These are phyloP conservation scores for Zelostemma sp. DNA, from an alignment of 1,140 invertebrate genomes.

Conservation along the genomic window DNA sequence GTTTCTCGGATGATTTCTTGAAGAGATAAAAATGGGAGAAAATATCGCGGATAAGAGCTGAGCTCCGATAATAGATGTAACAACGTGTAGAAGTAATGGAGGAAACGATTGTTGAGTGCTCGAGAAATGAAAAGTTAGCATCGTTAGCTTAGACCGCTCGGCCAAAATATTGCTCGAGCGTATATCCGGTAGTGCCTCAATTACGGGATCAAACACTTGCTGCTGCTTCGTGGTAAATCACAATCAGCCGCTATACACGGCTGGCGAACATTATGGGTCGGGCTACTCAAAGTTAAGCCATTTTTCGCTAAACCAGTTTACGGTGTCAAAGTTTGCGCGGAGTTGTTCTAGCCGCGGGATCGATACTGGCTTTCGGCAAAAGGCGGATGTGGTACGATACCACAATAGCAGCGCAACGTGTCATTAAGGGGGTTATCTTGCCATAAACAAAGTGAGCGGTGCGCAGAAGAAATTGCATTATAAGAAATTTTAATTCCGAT, in stretches of 20 bases:
- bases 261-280: constrained; percentile 43
- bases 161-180: constrained; percentile 23
- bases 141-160: constrained; percentile 18
- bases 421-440: constrained; percentile 29
- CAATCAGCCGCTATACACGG: constrained; percentile 49
- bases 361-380: constrained; percentile 47
- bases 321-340: constrained; percentile 59
- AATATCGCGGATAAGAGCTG: not conserved
- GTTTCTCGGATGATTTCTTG: not conserved
- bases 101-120: constrained; percentile 8
- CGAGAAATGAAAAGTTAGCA: constrained; percentile 15
- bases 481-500: not conserved
- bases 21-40: not conserved
- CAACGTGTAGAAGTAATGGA: constrained; percentile 9
- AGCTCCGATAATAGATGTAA: not conserved
- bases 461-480: no score
- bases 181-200: constrained; percentile 38
- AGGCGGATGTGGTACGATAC: constrained; percentile 25
- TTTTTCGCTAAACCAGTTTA: constrained; percentile 67
- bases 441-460: no score
- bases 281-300: constrained; percentile 59
- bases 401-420: constrained; percentile 28
- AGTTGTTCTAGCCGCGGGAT: constrained; percentile 40
- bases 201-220: constrained; percentile 60
- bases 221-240: constrained; percentile 57